phyloP scores from a whole-genome alignment of 2,113 vertebrate species.

The Papio anubis region DNA sequence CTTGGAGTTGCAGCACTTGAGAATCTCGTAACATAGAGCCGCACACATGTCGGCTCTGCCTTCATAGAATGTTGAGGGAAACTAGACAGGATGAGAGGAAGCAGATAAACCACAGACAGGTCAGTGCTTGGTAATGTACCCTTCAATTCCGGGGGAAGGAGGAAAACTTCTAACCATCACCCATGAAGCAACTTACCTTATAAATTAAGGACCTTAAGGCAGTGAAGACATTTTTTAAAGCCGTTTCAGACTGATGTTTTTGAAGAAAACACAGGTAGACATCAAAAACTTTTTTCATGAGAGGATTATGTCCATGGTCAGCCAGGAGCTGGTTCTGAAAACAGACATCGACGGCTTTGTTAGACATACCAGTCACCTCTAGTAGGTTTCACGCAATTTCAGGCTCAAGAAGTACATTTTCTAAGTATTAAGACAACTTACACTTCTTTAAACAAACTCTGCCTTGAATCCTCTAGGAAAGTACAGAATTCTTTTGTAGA shows the following conservation, averaged over 20 bases:
- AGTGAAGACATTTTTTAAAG: constrained; percentile 96
- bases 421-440: background rate
- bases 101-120: background rate
- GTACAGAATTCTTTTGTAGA: background rate
- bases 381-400: background rate
- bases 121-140: background rate
- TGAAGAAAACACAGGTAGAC: constrained; percentile 97
- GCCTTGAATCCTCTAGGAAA: background rate
- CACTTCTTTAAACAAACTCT: background rate
- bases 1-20: constrained; percentile 98
- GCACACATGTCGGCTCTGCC: constrained; percentile 98
- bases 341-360: constrained; percentile 45
- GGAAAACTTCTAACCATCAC: background rate
- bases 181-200: constrained; percentile 87
- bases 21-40: constrained; percentile 96
- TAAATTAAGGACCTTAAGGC: constrained; percentile 96
- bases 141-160: background rate
- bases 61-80: constrained; percentile 97
- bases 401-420: background rate
- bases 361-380: background rate
- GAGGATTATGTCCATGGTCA: constrained; percentile 96
- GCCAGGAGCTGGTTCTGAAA: constrained; percentile 93
- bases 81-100: constrained; percentile 81
- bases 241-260: constrained; percentile 97
- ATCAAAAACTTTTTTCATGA: constrained; percentile 99